Base-by-base conservation (phyloP, 2,888 invertebrate genomes). In the Spilarctia lutea region DNA sequence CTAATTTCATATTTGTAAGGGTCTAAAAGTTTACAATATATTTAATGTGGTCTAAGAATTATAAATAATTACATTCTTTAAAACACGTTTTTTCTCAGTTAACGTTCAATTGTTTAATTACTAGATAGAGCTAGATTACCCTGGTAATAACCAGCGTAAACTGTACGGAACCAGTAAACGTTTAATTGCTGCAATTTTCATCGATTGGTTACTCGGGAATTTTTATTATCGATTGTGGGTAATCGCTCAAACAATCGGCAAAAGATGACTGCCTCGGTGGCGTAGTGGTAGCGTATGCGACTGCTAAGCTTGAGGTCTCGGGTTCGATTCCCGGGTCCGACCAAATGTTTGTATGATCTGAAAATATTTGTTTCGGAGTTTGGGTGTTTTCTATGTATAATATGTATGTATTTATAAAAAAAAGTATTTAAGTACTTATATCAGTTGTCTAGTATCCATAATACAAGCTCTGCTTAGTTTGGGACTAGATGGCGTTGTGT, bases 131-230 rank as follows among this genome's bases (percentile, higher is more conserved):
- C 83, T 82, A 80, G 83, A 79, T 84, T 76, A 76, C 79, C 75
- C 79, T 81, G 80, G 75, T 79, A 75, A 81, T 79, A 75, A 79
- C 86, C 78, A 74, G 73, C 76, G 63, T 35, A 24, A 65, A 76
- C 82, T 76, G 76, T 72, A 77, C 71, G 30, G 8, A 67, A 77
- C 82, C 75, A 79, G 83, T 83, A 79, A 86, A 82, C 78, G 76
- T 75, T 79, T 86, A 85, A 87, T 86, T 80, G 84, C 70, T 81
- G 81, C 83, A 82, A 86, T 84, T 84, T 82, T 60, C 81, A 77
- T 80, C 77, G 77, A 81, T 80, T 79, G n/a, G 77, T 75, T 77
- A 76, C 56, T 72, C 52, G 77, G 68, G 73, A 67, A 72, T 74
- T 48, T 75, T 73, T 71, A 69, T 76, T 76, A 65, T 13, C 70